A percentile compares a stretch with the other conserved stretches of the same genome.
Conservation (phyloP, 35 echinoderm and acorn worm genomes). For the Ophioderma brevispina region DNA sequence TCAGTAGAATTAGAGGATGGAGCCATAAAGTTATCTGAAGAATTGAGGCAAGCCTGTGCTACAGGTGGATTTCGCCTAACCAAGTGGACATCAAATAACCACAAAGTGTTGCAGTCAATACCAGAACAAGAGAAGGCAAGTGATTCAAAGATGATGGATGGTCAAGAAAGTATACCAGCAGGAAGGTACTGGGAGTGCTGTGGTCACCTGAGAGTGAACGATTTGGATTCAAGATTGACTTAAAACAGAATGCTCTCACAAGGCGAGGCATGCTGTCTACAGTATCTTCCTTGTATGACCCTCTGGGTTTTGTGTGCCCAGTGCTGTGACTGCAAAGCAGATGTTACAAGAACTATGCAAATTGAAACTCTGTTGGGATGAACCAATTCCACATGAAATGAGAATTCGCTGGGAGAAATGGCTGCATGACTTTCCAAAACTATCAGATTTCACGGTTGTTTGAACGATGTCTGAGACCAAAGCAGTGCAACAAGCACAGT, state of each 20-base stretch:
- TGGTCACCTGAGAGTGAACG: conserved; percentile 55
- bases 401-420: conserved; percentile 28
- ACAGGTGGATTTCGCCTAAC: conserved; percentile 47
- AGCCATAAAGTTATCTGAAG: conserved; percentile 17
- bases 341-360: conserved; percentile 58
- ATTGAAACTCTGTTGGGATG: conserved; percentile 53
- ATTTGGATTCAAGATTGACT: conserved; percentile 34
- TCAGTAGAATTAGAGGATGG: conserved; percentile 4
- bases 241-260: conserved; percentile 12
- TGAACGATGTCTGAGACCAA: conserved; percentile 27
- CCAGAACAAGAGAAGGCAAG: conserved; percentile 49
- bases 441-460: conserved; percentile 20
- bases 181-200: conserved; percentile 48
- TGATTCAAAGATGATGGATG: conserved; percentile 4
- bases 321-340: conserved; percentile 41
- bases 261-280: conserved; percentile 64
- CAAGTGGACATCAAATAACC: conserved; percentile 42
- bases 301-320: conserved; percentile 65
- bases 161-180: conserved; percentile 26
- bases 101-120: conserved; percentile 27
- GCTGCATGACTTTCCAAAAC: conserved; percentile 21
- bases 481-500: conserved; percentile 20
- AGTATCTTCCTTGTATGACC: conserved; percentile 63
- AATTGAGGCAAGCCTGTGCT: conserved; percentile 14
- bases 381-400: conserved; percentile 15